These are phyloP conservation scores for Drosophila barbarae DNA, from an alignment of 2,888 invertebrate genomes.

Conservation along the genomic window DNA sequence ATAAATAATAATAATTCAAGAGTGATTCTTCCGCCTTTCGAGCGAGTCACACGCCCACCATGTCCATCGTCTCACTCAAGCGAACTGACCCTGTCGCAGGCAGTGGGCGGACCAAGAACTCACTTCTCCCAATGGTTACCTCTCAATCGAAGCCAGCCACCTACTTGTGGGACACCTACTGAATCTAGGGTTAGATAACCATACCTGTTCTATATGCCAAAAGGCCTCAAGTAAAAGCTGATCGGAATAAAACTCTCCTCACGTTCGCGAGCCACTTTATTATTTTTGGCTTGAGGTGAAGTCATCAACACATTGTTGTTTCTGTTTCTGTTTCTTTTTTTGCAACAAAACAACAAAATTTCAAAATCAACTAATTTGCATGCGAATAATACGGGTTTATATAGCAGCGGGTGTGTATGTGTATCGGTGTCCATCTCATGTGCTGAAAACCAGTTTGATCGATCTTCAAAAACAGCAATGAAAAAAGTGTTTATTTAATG, in stretches of 20 bases:
- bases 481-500: constrained; percentile 28
- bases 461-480: constrained; percentile 19
- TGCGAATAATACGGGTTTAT: constrained; percentile 47
- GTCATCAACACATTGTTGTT: constrained; percentile 58
- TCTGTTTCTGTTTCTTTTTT: constrained; percentile 22
- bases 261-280: constrained; percentile 37
- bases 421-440: constrained; percentile 47
- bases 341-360: constrained; percentile 50
- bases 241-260: constrained; percentile 44
- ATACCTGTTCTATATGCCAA: constrained; percentile 34
- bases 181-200: constrained; percentile 32
- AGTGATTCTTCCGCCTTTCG: constrained; percentile 34
- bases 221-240: constrained; percentile 5
- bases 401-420: constrained; percentile 8
- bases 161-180: constrained; percentile 28
- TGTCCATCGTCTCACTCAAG: constrained; percentile 12
- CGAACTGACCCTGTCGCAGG: constrained; percentile 25
- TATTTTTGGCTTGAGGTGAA: constrained; percentile 48
- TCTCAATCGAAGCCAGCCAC: constrained; percentile 22
- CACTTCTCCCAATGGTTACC: constrained; percentile 19
- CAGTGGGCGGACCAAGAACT: constrained; percentile 36
- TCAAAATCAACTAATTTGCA: constrained; percentile 70
- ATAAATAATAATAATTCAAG: constrained; percentile 1
- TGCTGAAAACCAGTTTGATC: constrained; percentile 61
- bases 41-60: constrained; percentile 27